phyloP scores from a whole-genome alignment of 2,888 invertebrate species.

The Thereva unica region DNA sequence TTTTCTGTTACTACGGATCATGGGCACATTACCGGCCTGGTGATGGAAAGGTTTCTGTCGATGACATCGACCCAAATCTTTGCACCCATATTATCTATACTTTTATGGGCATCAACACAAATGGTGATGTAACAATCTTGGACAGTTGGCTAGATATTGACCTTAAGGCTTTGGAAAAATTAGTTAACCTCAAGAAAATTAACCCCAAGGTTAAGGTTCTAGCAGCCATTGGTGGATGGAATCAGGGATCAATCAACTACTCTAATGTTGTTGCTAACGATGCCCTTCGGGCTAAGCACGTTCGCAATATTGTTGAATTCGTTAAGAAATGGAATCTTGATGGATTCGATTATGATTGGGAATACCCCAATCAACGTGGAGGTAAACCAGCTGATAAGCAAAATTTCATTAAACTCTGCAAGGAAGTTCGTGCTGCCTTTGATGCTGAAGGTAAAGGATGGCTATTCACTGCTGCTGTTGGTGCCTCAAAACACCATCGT shows the following conservation, averaged over 20 bases:
- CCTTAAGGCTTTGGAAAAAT: conserved; percentile 54
- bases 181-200: conserved; percentile 55
- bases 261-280: conserved; percentile 52
- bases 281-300: conserved; percentile 56
- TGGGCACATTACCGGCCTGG: conserved; percentile 70
- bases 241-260: conserved; percentile 60
- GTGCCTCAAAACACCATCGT: conserved; percentile 57
- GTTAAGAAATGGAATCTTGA: conserved; percentile 61
- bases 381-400: conserved; percentile 51
- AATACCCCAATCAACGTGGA: conserved; percentile 63
- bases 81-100: conserved; percentile 73
- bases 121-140: conserved; percentile 59
- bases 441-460: conserved; percentile 50
- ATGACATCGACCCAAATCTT: conserved; percentile 64
- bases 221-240: conserved; percentile 64
- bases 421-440: conserved; percentile 54
- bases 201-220: conserved; percentile 59
- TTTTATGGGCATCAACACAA: conserved; percentile 64
- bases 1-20: conserved; percentile 71
- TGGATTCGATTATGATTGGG: conserved; percentile 69
- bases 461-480: conserved; percentile 61
- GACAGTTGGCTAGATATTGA: conserved; percentile 62
- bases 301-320: conserved; percentile 60
- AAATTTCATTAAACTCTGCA: conserved; percentile 50
- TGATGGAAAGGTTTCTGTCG: conserved; percentile 65